Evolutionary conservation across 92 coral and sea anemone genomes (phyloP), one percentile per base, ranked within the genome.

Genomic region (Hydrozoanthus gracilis): DNA sequence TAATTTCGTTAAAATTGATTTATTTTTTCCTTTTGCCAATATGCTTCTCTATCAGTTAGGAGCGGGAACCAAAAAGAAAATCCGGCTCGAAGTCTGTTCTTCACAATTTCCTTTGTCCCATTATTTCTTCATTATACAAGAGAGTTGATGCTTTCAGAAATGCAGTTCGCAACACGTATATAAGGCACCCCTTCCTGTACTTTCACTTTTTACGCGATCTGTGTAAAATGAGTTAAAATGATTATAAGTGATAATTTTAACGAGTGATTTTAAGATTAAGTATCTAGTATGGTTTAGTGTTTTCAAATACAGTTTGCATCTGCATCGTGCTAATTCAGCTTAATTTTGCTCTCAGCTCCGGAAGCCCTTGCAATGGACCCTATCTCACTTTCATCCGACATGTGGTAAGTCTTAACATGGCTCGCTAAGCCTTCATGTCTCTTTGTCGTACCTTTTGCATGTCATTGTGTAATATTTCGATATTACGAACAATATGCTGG

Each of bases 301-400:
- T 17, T 49, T 6, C 16, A 44, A 44, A n/a, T 15, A 20, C 6
- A 56, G 18, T 54, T 6, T 54, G 20, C 7, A 8, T 10, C 18
- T 54, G 20, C 7, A 8, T 10, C 18, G 51, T 8, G 12, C 3
- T 52, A 48, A 18, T 55, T 27, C 39, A 7, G 8, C 18, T 78
- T 27, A 7, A 20, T 49, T 55, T 12, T 47, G 55, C 46, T 86
- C 91, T 73, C 75, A 95, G 99, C 99, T 8, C 99, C 99, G 2
- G 99, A 96, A 91, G 99, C 95, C 52, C 91, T 96, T 67, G 91
- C 92, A 56, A 95, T 91, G 87, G 98, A 96, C 44, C 91, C 99
- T 1, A 91, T 96, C 74, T 73, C 82, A 10, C 86, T 96, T 55
- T 82, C 98, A 0, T 88, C 96, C 79, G 99, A 96, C 89, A 96